Conservation (phyloP, 2,113 vertebrate species). For the Corythoichthys intestinalis region DNA sequence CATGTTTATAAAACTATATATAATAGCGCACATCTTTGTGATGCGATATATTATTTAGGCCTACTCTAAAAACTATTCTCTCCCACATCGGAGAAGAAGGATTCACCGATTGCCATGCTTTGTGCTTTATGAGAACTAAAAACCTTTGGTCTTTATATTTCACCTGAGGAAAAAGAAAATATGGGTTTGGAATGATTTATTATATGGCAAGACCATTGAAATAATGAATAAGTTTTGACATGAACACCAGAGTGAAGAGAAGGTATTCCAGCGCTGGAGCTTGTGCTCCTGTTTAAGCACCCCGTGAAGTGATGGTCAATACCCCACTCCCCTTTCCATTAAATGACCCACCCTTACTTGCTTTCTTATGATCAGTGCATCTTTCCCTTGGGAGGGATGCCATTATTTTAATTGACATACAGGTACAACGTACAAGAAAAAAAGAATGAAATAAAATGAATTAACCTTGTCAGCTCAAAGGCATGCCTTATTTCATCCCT, state of each 20-base stretch:
- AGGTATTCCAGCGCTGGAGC: not conserved
- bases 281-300: constrained; percentile 16
- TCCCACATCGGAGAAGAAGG: not conserved
- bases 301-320: constrained; percentile 33
- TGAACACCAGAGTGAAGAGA: not conserved
- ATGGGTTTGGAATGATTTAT: not conserved
- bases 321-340: constrained; percentile 9
- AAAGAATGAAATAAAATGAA: constrained; percentile 43
- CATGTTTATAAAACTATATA: too few relatives aligned
- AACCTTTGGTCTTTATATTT: not conserved
- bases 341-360: constrained; percentile 8
- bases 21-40: too few relatives aligned
- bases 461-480: constrained; percentile 68
- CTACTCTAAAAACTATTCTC: too few relatives aligned
- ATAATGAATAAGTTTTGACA: not conserved
- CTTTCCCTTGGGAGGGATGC: constrained; percentile 33
- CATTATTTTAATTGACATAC: constrained; percentile 62
- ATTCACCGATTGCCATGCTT: not conserved
- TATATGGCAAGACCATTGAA: not conserved
- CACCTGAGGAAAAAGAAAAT: not conserved
- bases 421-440: constrained; percentile 59
- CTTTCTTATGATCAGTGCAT: constrained; percentile 12
- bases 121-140: not conserved
- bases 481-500: constrained; percentile 22
- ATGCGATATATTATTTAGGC: too few relatives aligned